These are phyloP conservation scores for honey bee (Apis mellifera) DNA, from an alignment of 1,140 invertebrate genomes.

Conservation along the genomic window Amel_HAv3.1 CM009945.2:7262001-7262500, in stretches of 20 bases:
- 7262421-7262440: background rate
- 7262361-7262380: slow-evolving; percentile 19
- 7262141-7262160: background rate
- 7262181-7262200: background rate
- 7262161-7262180: background rate
- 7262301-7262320: slow-evolving; percentile 41
- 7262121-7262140: background rate
- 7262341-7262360: background rate
- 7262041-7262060: slow-evolving; percentile 80
- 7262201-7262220: background rate
- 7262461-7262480: too few species aligned
- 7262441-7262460: too few species aligned
- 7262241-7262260: slow-evolving; percentile 34
- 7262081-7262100: slow-evolving; percentile 41
- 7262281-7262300: slow-evolving; percentile 45
- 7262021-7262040: slow-evolving; percentile 81
- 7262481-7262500: background rate
- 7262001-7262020: slow-evolving; percentile 75
- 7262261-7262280: slow-evolving; percentile 44
- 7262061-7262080: slow-evolving; percentile 80
- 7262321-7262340: slow-evolving; percentile 26
- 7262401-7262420: slow-evolving; percentile 42
- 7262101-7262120: slow-evolving; percentile 1
- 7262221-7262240: background rate
- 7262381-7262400: slow-evolving; percentile 40